phyloP scores from a whole-genome alignment of 2,113 vertebrate genomes.

The Rhagologus leucostigma region DNA sequence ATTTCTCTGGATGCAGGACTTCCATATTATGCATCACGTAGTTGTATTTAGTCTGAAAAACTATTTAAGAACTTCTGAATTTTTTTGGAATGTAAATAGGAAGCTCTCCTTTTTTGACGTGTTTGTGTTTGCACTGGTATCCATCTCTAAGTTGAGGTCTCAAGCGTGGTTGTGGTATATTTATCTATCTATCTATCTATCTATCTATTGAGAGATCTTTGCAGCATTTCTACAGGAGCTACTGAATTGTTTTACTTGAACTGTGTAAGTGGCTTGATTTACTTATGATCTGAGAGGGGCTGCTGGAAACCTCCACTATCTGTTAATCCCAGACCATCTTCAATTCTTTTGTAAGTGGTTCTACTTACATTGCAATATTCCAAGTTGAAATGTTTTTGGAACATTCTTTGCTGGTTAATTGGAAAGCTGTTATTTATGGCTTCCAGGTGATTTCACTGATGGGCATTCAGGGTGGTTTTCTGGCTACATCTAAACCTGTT shows the following conservation, averaged over 20 bases:
- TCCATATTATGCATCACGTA: background rate
- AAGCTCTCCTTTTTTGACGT: background rate
- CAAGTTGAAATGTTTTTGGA: background rate
- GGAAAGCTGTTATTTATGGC: background rate
- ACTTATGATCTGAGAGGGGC: background rate
- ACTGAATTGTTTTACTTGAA: background rate
- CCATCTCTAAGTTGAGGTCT: background rate
- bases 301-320: background rate
- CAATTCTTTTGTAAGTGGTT: background rate
- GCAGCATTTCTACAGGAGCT: background rate
- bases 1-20: background rate
- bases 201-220: background rate
- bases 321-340: background rate
- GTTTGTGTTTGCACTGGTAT: background rate
- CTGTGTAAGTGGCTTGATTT: background rate
- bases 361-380: background rate
- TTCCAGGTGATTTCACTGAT: background rate
- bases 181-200: background rate
- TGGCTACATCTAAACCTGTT: background rate
- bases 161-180: background rate
- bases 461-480: background rate
- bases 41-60: background rate
- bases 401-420: background rate
- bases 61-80: background rate
- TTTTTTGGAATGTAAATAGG: background rate